Percentiles rank a stretch among this genome's conserved stretches.
Conservation (phyloP, 2,113 vertebrate species). For the Mirounga angustirostris region DNA sequence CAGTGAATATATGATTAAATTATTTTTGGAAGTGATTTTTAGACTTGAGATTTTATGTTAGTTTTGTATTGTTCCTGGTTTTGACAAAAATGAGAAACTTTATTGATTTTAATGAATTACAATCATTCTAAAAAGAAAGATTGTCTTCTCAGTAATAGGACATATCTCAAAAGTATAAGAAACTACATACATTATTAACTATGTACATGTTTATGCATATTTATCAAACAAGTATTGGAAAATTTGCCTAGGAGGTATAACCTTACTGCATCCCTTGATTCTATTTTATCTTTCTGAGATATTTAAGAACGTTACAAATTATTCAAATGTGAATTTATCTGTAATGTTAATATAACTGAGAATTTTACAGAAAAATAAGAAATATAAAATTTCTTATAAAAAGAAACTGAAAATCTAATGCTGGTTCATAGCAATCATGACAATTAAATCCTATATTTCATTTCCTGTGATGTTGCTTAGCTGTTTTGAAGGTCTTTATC, state of each 20-base stretch:
- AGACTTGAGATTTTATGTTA: neutral
- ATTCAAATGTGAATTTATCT: neutral
- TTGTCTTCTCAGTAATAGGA: neutral
- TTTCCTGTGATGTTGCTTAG: neutral
- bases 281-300: neutral
- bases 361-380: neutral
- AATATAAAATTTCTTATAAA: neutral
- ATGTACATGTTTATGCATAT: neutral
- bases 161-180: neutral
- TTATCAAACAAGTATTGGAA: neutral
- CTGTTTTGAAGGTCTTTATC: constrained; percentile 9
- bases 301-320: neutral
- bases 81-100: neutral
- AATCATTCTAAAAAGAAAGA: neutral
- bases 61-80: neutral
- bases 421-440: neutral
- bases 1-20: neutral
- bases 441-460: neutral
- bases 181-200: neutral
- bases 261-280: neutral
- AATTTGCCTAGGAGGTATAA: neutral
- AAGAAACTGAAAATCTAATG: neutral
- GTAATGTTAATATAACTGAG: neutral
- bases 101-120: neutral
- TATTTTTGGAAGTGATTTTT: neutral